phyloP scores from a whole-genome alignment of 2,888 invertebrate genomes.

The Brachypalpus laphriformis region DNA sequence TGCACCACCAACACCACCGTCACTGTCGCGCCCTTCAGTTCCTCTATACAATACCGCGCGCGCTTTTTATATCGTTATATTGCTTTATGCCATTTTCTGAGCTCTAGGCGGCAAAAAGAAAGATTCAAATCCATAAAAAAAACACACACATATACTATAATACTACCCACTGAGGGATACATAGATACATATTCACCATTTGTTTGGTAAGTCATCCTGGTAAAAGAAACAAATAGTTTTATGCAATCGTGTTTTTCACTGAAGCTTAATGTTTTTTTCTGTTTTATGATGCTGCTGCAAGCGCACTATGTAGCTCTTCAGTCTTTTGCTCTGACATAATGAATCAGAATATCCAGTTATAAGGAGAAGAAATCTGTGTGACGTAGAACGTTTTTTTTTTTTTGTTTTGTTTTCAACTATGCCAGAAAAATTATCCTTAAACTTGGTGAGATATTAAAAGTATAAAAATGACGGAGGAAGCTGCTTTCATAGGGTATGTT shows the following conservation, averaged over 20 bases:
- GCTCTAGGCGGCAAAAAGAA: constrained; percentile 40
- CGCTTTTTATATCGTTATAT: constrained; percentile 18
- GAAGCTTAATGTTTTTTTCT: constrained; percentile 32
- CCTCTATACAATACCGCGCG: constrained; percentile 28
- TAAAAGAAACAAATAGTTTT: constrained; percentile 41
- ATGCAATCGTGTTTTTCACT: constrained; percentile 19
- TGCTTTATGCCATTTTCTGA: constrained; percentile 42
- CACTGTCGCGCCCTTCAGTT: constrained; percentile 41
- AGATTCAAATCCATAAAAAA: constrained; percentile 51
- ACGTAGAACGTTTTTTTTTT: too few relatives aligned
- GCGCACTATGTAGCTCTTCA: neutral
- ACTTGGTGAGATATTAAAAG: constrained; percentile 42
- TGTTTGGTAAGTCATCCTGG: constrained; percentile 53
- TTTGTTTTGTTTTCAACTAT: constrained; percentile 12
- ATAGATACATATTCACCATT: constrained; percentile 34
- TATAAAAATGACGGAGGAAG: neutral
- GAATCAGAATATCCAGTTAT: constrained; percentile 37
- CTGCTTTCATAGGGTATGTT: constrained; percentile 8
- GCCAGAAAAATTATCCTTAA: constrained; percentile 50
- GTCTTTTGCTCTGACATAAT: constrained; percentile 21
- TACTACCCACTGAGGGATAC: neutral
- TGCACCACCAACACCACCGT: constrained; percentile 31
- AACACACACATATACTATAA: constrained; percentile 6
- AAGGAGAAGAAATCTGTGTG: neutral
- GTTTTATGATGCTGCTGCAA: constrained; percentile 32